phyloP scores from a whole-genome alignment of 2,888 invertebrate genomes.

The Thecocarcelia acutangulata region DNA sequence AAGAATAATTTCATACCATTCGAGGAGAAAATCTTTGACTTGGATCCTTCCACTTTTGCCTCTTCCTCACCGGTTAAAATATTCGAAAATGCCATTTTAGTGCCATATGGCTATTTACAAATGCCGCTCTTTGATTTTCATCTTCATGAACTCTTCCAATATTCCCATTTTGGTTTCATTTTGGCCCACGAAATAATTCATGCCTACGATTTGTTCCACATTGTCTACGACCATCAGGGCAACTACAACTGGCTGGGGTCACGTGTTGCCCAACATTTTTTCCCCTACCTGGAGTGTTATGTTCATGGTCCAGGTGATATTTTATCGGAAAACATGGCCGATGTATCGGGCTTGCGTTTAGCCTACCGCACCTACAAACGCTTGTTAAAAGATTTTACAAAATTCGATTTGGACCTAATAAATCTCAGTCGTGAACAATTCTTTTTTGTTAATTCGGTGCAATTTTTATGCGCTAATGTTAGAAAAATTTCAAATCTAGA shows the following conservation, averaged over 20 bases:
- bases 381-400: background rate
- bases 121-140: conserved; percentile 72
- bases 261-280: conserved; percentile 72
- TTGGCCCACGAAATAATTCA: conserved; percentile 76
- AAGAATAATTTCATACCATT: conserved; percentile 57
- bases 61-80: conserved; percentile 76
- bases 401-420: conserved; percentile 5
- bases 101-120: conserved; percentile 76
- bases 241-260: conserved; percentile 73
- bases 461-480: conserved; percentile 75
- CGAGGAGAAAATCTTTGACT: conserved; percentile 71
- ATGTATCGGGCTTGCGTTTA: conserved; percentile 74
- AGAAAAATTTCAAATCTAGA: conserved; percentile 68
- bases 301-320: conserved; percentile 60
- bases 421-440: conserved; percentile 71
- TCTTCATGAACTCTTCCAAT: conserved; percentile 71
- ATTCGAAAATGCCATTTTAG: conserved; percentile 74
- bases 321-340: conserved; percentile 75
- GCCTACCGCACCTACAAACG: conserved; percentile 72
- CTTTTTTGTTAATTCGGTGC: conserved; percentile 76
- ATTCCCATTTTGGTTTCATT: conserved; percentile 75
- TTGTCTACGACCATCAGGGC: conserved; percentile 73
- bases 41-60: conserved; percentile 70
- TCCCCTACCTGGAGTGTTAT: conserved; percentile 72
- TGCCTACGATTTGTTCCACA: conserved; percentile 76